Percentiles rank a stretch among this genome's conserved stretches.
These are phyloP conservation scores for Anguilla pacifica DNA, from an alignment of 2,797 vertebrate genomes.

Conservation along the genomic window DNA sequence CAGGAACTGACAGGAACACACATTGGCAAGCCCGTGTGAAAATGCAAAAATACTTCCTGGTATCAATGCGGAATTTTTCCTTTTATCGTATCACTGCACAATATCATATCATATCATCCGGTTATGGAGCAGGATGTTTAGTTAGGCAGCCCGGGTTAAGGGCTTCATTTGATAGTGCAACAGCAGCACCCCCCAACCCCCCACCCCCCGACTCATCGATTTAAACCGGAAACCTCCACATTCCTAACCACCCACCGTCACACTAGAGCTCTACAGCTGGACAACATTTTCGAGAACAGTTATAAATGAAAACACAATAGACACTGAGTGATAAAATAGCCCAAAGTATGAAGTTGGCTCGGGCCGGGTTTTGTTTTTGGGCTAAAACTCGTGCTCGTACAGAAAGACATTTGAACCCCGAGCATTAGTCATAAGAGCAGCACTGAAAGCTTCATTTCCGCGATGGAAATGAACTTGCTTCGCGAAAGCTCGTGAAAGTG, in stretches of 20 bases:
- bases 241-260: neutral
- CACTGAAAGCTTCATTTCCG: neutral
- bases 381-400: neutral
- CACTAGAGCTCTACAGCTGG: neutral
- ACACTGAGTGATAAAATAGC: neutral
- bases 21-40: neutral
- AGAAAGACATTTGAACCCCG: neutral
- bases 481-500: neutral
- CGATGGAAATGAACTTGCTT: too few species aligned
- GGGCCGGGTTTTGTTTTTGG: neutral
- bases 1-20: neutral
- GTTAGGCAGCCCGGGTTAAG: neutral
- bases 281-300: neutral
- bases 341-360: neutral
- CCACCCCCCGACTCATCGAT: neutral
- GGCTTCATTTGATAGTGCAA: neutral
- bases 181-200: neutral
- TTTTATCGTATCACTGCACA: neutral
- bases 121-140: neutral
- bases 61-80: neutral
- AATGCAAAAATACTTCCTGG: neutral
- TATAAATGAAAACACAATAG: neutral
- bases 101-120: neutral
- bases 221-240: neutral
- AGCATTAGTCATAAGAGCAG: too few species aligned